A percentile compares a stretch with the other conserved stretches of the same genome.
Conservation (phyloP, 92 coral and sea anemone genomes). For the Bergia puertoricense region DNA sequence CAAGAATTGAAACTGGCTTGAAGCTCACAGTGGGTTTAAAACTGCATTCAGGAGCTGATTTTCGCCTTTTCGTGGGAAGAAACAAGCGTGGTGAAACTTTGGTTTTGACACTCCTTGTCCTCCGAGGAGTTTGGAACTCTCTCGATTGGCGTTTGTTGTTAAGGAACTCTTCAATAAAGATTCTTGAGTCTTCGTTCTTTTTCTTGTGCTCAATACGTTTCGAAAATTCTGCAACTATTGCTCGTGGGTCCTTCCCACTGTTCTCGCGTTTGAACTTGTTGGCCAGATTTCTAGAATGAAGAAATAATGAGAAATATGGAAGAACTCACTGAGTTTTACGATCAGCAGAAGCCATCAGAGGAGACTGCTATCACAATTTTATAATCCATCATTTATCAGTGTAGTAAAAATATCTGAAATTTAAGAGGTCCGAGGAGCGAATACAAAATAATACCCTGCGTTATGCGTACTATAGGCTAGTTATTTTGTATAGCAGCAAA, state of each 20-base stretch:
- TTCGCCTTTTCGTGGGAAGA: not conserved
- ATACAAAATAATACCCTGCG: too few relatives aligned
- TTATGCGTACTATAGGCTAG: too few relatives aligned
- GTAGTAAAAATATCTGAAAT: too few relatives aligned
- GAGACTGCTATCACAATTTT: too few relatives aligned
- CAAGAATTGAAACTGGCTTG: slow-evolving; percentile 3
- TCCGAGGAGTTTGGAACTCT: not conserved
- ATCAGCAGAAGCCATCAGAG: too few relatives aligned
- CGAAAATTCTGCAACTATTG: slow-evolving; percentile 58
- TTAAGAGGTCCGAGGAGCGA: too few relatives aligned
- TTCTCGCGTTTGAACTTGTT: slow-evolving; percentile 62
- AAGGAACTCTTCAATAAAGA: slow-evolving; percentile 68
- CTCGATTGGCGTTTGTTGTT: slow-evolving; percentile 43
- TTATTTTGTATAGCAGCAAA: too few relatives aligned
- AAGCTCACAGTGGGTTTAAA: not conserved
- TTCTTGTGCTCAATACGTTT: slow-evolving; percentile 52
- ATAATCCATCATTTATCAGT: too few relatives aligned
- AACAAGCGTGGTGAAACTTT: not conserved
- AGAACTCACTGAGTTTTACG: too few relatives aligned
- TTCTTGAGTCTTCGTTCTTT: slow-evolving; percentile 63
- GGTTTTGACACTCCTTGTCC: slow-evolving; percentile 9
- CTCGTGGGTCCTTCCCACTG: slow-evolving; percentile 53
- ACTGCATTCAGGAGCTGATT: not conserved
- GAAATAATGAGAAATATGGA: too few relatives aligned
- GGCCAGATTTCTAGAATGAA: slow-evolving; percentile 43